Conservation (phyloP, 2,888 invertebrate genomes). For the Maniola hyperantus region DNA sequence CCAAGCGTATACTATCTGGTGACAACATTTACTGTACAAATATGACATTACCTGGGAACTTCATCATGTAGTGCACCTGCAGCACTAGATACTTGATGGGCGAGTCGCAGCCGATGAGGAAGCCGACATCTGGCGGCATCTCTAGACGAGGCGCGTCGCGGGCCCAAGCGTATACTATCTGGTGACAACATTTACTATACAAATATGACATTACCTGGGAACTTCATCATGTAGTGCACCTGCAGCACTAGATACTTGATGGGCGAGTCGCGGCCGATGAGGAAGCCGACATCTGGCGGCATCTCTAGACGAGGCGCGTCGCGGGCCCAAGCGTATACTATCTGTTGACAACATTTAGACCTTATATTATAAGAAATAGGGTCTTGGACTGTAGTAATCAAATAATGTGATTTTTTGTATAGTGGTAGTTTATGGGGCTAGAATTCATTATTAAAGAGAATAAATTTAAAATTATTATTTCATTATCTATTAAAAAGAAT, state of each 20-base stretch:
- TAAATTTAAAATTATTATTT: too few species aligned
- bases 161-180: slow-evolving; percentile 98
- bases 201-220: slow-evolving; percentile 75
- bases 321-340: slow-evolving; percentile 97
- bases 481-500: too few species aligned
- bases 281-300: slow-evolving; percentile 95
- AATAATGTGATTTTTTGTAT: too few species aligned
- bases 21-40: too few species aligned
- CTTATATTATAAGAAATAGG: too few species aligned
- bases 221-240: slow-evolving; percentile 91
- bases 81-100: slow-evolving; percentile 94
- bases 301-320: slow-evolving; percentile 92
- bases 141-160: slow-evolving; percentile 92
- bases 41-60: slow-evolving; percentile 85
- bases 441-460: too few species aligned
- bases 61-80: slow-evolving; percentile 94
- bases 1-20: slow-evolving; percentile 96
- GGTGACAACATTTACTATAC: slow-evolving; percentile 34
- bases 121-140: slow-evolving; percentile 94
- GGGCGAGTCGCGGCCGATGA: slow-evolving; percentile 91
- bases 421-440: too few species aligned
- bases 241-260: slow-evolving; percentile 96
- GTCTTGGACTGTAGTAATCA: too few species aligned
- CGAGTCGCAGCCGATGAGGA: slow-evolving; percentile 93
- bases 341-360: slow-evolving; percentile 72